A percentile compares a stretch with the other conserved stretches of the same genome.
Conservation (phyloP, 2,797 vertebrate genomes). For the Hydrocynus forskahlii region DNA sequence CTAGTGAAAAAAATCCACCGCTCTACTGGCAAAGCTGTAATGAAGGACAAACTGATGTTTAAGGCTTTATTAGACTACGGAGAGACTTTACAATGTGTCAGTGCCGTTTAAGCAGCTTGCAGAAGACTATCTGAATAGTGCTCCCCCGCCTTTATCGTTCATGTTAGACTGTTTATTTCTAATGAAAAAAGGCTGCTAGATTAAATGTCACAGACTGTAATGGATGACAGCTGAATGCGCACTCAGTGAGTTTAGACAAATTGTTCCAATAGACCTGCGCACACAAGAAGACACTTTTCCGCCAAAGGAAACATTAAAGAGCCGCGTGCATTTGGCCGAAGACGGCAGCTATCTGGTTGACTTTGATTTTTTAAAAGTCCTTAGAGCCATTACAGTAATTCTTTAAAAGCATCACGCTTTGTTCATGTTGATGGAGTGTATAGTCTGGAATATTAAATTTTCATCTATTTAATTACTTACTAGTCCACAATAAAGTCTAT, state of each 20-base stretch:
- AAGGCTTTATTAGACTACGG: slow-evolving; percentile 13
- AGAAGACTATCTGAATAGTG: slow-evolving; percentile 9
- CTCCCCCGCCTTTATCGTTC: slow-evolving; percentile 19
- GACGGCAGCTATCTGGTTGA: slow-evolving; percentile 13
- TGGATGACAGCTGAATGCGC: slow-evolving; percentile 34
- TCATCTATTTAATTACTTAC: slow-evolving; percentile 30
- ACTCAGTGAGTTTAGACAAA: slow-evolving; percentile 36
- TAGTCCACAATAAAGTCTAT: not conserved
- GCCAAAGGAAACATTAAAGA: slow-evolving; percentile 15
- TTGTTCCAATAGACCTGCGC: slow-evolving; percentile 2
- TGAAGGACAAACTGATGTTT: slow-evolving; percentile 16
- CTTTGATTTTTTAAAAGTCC: slow-evolving; percentile 5
- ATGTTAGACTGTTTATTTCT: slow-evolving; percentile 26
- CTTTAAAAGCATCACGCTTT: slow-evolving; percentile 44
- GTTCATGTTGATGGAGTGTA: slow-evolving; percentile 6
- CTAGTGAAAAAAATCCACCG: slow-evolving; percentile 3
- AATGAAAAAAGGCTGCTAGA: slow-evolving; percentile 41
- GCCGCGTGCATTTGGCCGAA: slow-evolving; percentile 9
- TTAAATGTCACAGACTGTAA: slow-evolving; percentile 43
- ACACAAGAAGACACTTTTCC: slow-evolving; percentile 8
- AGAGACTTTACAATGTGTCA: slow-evolving; percentile 19
- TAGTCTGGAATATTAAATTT: slow-evolving; percentile 5
- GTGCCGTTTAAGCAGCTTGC: slow-evolving; percentile 30
- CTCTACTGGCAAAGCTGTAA: slow-evolving; percentile 11
- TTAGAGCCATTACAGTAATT: slow-evolving; percentile 32